A percentile compares a stretch with the other conserved stretches of the same genome.
Evolutionary conservation across 2,113 vertebrate species (phyloP).

Genomic region (Coptodon rendalli): DNA sequence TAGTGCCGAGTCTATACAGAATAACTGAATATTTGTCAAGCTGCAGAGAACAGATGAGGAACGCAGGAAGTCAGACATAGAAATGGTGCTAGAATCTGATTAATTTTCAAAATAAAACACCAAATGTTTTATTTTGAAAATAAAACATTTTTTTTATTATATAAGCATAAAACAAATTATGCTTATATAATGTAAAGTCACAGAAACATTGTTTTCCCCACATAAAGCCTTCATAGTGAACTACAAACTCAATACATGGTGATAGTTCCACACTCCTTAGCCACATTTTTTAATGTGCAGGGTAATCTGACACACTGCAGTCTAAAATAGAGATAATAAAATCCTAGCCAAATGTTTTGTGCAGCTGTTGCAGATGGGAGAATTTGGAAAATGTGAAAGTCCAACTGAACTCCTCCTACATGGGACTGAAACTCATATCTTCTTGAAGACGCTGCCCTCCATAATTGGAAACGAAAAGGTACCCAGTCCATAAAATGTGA

Average conservation of each 20-base stretch:
- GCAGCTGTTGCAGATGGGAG: neutral
- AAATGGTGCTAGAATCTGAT: neutral
- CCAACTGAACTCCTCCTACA: neutral
- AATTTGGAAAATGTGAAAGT: neutral
- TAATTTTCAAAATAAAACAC: neutral
- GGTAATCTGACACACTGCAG: neutral
- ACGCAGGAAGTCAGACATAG: neutral
- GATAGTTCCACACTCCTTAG: neutral
- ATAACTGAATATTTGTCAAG: neutral
- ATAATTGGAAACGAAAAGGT: neutral
- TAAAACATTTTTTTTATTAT: no score
- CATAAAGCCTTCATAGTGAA: neutral
- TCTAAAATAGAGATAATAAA: neutral
- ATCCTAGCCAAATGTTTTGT: neutral
- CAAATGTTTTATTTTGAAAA: neutral
- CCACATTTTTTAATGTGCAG: neutral
- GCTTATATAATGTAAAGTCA: neutral
- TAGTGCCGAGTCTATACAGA: neutral
- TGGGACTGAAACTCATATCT: neutral
- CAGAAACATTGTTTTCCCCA: neutral
- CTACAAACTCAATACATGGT: neutral
- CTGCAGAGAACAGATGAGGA: neutral
- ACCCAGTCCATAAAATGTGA: neutral
- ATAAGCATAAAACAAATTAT: neutral
- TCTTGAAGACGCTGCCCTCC: fast-evolving